A percentile compares a stretch with the other conserved stretches of the same genome.
Evolutionary conservation across 1,140 invertebrate species (phyloP).

Genomic region (Bombus ignitus): DNA sequence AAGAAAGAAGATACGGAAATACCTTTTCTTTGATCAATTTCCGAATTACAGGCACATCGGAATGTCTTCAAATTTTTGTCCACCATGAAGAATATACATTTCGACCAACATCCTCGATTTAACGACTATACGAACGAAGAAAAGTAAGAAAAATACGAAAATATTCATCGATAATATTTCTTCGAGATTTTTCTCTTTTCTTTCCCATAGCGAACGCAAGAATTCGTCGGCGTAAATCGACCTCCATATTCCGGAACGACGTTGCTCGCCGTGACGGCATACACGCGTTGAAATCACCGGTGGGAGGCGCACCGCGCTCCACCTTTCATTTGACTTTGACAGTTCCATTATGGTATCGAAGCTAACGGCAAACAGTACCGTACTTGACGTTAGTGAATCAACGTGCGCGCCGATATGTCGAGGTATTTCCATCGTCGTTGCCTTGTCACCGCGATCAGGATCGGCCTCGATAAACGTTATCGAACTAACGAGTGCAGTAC

Average conservation of each 20-base stretch:
- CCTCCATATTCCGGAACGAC: conserved; percentile 56
- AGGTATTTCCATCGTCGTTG: conserved; percentile 52
- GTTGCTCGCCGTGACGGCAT: conserved; percentile 1
- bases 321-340: conserved; percentile 77
- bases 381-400: conserved; percentile 62
- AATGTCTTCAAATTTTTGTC: no score
- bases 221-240: conserved; percentile 48
- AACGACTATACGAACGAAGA: neutral
- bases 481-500: neutral
- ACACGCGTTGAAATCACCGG: conserved; percentile 58
- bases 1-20: no score
- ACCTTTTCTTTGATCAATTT: no score
- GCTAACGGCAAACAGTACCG: conserved; percentile 69
- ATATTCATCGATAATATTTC: neutral
- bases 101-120: no score
- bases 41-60: no score
- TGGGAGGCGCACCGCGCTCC: conserved; percentile 51
- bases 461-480: neutral
- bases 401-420: conserved; percentile 48
- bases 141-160: neutral
- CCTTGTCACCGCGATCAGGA: neutral
- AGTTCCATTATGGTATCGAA: conserved; percentile 81
- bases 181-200: neutral
- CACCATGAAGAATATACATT: no score
- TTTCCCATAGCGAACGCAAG: neutral